Base-by-base conservation (phyloP, 37 sponge, comb jelly and placozoan genomes). In the Agelas oroides region DNA sequence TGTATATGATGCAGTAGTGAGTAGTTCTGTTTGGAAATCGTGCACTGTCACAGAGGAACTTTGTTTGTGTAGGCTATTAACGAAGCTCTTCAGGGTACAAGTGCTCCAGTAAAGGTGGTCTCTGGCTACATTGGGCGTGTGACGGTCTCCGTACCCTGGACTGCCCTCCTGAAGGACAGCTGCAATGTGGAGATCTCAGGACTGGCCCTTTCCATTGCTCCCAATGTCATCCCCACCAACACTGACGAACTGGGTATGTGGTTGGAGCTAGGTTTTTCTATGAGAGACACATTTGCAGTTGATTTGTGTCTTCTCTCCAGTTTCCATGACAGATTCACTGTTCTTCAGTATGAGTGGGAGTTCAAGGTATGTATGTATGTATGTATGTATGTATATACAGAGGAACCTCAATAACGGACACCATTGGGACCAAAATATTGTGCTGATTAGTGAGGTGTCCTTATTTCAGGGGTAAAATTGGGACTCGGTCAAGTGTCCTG, bases 121-220 rank as follows among this genome's bases (percentile, higher is more conserved):
- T 79, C 85, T 23, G 97, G 97, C 33, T 88, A 81, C 39, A 79
- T 97, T 0, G 88, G 88, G 27, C 75, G 75, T 16, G 90, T 97
- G 32, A 84, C 92, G 0, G 89, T 97, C 18, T 73, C 71, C 8
- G 84, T 97, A 15, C 98, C 98, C 11, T 97, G 98, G 98, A 77
- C 70, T 63, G 82, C 91, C 0, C 86, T 97, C 33, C 80, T 97
- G 70, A 93, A 82, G 25, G 89, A 90, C 72, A 97, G 80, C 88
- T 93, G 93, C 62, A 74, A 2, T 24, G 88, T 97, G 77, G 86
- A 93, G 56, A 84, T 97, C 36, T 75, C 88, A 13, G 98, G 94
- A 8, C 87, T 97, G 56, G 86, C 79, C 40, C 70, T 97, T 33
- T 79, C 86, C 55, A 83, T 96, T 18, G 82, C 86, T 28, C 92